Percentiles rank a stretch among this genome's conserved stretches.
phyloP scores from a whole-genome alignment of 2,113 vertebrate species.

The Pygoscelis adeliae region DNA sequence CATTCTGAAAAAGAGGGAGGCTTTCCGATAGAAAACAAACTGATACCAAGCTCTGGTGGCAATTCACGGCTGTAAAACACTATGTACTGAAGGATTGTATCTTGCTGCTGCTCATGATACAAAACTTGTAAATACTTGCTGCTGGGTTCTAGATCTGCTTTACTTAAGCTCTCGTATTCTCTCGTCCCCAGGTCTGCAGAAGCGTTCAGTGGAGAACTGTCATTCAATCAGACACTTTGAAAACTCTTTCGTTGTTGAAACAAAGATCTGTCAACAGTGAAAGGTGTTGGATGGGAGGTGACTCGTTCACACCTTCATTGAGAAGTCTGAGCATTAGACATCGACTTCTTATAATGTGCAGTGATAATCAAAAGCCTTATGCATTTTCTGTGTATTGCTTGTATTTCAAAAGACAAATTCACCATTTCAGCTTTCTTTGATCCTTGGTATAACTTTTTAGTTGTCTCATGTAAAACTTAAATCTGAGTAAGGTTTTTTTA shows the following conservation, averaged over 20 bases:
- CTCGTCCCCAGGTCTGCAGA: constrained; percentile 81
- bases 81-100: rapidly evolving
- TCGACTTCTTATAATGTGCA: constrained; percentile 70
- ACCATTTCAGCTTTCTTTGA: constrained; percentile 60
- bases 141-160: not conserved
- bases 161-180: not conserved
- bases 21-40: not conserved
- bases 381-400: constrained; percentile 77
- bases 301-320: constrained; percentile 23
- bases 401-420: constrained; percentile 56
- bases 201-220: constrained; percentile 87
- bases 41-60: rapidly evolving
- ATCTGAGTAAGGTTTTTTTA: constrained; percentile 43
- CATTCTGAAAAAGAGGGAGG: not conserved
- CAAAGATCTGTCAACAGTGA: constrained; percentile 89
- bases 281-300: not conserved
- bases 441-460: constrained; percentile 60
- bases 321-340: constrained; percentile 58
- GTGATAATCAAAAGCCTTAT: constrained; percentile 81
- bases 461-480: constrained; percentile 65
- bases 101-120: not conserved
- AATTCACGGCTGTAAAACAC: rapidly evolving
- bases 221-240: constrained; percentile 91
- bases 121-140: not conserved
- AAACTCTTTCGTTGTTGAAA: constrained; percentile 90